These are phyloP conservation scores for Anguilla anguilla DNA, from an alignment of 2,797 vertebrate species.

Conservation along the genomic window DNA sequence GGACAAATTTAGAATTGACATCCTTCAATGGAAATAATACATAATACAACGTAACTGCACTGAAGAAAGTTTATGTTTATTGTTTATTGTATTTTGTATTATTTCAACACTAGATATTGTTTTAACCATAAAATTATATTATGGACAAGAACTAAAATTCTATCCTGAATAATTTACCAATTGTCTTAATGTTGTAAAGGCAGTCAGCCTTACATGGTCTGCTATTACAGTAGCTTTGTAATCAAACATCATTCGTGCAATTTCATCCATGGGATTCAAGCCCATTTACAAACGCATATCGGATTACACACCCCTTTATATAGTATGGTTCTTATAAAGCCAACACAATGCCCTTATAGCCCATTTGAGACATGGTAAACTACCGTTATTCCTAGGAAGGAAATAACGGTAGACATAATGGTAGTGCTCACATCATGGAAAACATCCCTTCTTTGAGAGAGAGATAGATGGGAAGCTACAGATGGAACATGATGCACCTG, in stretches of 20 bases:
- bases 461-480: not conserved
- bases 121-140: not conserved
- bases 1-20: not conserved
- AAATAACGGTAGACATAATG: not conserved
- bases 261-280: not conserved
- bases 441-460: not conserved
- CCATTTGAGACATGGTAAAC: not conserved
- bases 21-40: not conserved
- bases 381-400: not conserved
- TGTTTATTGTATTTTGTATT: too few relatives aligned
- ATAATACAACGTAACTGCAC: not conserved
- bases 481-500: not conserved
- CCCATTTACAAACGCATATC: too few relatives aligned
- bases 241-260: not conserved
- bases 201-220: not conserved
- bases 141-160: not conserved
- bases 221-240: not conserved
- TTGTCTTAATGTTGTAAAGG: not conserved
- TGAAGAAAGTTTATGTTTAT: not conserved
- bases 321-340: not conserved
- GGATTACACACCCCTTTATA: not conserved
- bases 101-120: not conserved
- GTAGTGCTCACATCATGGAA: not conserved
- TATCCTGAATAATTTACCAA: not conserved
- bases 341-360: not conserved